Percentiles rank a stretch among this genome's conserved stretches.
Conservation (phyloP, 2,888 invertebrate genomes). For the Philonicus albiceps region DNA sequence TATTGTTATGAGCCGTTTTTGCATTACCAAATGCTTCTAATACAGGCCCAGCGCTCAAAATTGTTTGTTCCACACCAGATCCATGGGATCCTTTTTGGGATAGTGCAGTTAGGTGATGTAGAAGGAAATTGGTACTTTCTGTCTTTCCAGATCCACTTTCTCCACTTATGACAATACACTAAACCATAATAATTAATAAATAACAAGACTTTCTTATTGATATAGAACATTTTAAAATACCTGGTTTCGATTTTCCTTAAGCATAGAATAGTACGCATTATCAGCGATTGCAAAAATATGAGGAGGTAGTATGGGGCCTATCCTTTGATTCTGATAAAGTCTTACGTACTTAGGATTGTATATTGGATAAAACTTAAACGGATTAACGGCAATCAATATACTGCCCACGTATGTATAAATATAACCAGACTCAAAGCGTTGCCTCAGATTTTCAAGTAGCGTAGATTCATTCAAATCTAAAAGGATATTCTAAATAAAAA, state of each 20-base stretch:
- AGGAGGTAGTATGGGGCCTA: conserved; percentile 91
- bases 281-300: conserved; percentile 97
- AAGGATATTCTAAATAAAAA: conserved; percentile 21
- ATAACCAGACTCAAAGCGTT: conserved; percentile 88
- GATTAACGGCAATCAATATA: conserved; percentile 93
- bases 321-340: conserved; percentile 89
- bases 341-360: conserved; percentile 98
- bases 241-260: conserved; percentile 84
- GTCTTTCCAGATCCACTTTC: conserved; percentile 97
- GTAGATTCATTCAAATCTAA: conserved; percentile 91
- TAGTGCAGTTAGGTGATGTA: conserved; percentile 93
- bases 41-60: conserved; percentile 94
- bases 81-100: conserved; percentile 94
- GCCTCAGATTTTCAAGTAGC: conserved; percentile 86
- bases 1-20: conserved; percentile 96
- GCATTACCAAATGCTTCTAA: conserved; percentile 99
- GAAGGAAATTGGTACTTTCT: conserved; percentile 93
- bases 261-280: conserved; percentile 93
- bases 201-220: background rate
- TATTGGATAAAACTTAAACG: conserved; percentile 94
- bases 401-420: conserved; percentile 97
- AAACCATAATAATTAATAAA: background rate
- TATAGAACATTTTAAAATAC: conserved; percentile 41
- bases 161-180: conserved; percentile 93
- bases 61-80: conserved; percentile 96